These are phyloP conservation scores for Pitta sordida DNA, from an alignment of 2,113 vertebrate species.

Conservation along the genomic window DNA sequence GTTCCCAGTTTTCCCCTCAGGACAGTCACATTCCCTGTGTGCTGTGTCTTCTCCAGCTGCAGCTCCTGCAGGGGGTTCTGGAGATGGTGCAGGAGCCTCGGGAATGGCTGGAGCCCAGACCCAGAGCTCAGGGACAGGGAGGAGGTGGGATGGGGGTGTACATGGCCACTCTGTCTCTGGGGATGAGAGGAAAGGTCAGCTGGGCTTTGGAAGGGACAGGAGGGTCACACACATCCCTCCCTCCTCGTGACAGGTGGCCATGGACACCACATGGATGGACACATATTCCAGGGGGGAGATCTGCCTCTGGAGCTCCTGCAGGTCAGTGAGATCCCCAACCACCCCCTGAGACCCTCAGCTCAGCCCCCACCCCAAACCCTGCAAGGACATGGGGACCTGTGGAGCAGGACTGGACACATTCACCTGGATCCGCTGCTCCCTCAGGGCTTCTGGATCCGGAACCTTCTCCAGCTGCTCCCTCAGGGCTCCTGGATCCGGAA, in stretches of 20 bases:
- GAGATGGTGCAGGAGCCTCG: neutral
- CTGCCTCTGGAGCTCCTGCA: neutral
- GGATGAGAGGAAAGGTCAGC: neutral
- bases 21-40: fast-evolving
- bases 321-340: neutral
- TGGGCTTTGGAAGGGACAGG: neutral
- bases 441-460: neutral
- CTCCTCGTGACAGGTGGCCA: too few species aligned
- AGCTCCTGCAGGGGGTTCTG: neutral
- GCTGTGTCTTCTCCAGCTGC: neutral
- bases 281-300: too few species aligned
- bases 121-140: fast-evolving
- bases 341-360: neutral
- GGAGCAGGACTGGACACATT: neutral
- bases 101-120: fast-evolving
- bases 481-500: neutral
- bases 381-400: neutral
- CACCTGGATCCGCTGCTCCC: conserved; percentile 68
- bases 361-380: neutral
- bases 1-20: neutral
- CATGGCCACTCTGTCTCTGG: neutral
- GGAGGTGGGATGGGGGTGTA: fast-evolving
- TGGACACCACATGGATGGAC: fast-evolving
- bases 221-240: fast-evolving
- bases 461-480: conserved; percentile 1